Evolutionary conservation across 2,888 invertebrate genomes (phyloP).

Genomic region (Lithophane leautieri): DNA sequence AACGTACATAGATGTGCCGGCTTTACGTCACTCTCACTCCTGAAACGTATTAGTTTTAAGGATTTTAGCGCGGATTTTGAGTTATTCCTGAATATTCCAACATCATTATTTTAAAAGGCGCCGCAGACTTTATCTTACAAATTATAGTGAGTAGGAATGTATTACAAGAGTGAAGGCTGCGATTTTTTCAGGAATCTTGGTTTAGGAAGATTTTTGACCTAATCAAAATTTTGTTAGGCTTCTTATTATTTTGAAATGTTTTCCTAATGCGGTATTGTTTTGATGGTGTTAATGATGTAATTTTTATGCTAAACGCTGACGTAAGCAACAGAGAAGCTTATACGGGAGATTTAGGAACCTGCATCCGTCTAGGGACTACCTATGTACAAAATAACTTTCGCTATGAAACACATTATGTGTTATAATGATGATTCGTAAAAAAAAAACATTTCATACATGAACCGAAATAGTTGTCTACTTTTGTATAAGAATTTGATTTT

Average conservation of each 20-base stretch:
- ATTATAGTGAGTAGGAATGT: constrained; percentile 38
- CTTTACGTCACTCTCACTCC: constrained; percentile 59
- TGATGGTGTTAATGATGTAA: not conserved
- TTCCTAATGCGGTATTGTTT: not conserved
- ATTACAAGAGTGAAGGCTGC: not conserved
- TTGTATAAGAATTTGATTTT: no score
- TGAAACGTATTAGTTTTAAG: constrained; percentile 58
- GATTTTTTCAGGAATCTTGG: constrained; percentile 4
- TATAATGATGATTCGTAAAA: no score
- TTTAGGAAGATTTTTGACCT: not conserved
- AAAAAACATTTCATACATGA: no score
- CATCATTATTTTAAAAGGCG: constrained; percentile 60
- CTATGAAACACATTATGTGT: no score
- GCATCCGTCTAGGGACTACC: no score
- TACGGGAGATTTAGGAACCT: no score
- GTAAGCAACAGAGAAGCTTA: no score
- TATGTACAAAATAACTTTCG: no score
- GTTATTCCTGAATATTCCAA: constrained; percentile 56
- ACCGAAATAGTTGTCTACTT: no score
- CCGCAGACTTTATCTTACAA: constrained; percentile 27
- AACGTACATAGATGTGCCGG: constrained; percentile 52
- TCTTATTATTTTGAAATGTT: not conserved
- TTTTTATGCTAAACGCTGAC: no score
- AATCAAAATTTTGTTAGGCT: constrained; percentile 1
- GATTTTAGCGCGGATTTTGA: constrained; percentile 47